A percentile compares a stretch with the other conserved stretches of the same genome.
These are phyloP conservation scores for Lordiphosa mommai DNA, from an alignment of 1,140 invertebrate species.

Conservation along the genomic window DNA sequence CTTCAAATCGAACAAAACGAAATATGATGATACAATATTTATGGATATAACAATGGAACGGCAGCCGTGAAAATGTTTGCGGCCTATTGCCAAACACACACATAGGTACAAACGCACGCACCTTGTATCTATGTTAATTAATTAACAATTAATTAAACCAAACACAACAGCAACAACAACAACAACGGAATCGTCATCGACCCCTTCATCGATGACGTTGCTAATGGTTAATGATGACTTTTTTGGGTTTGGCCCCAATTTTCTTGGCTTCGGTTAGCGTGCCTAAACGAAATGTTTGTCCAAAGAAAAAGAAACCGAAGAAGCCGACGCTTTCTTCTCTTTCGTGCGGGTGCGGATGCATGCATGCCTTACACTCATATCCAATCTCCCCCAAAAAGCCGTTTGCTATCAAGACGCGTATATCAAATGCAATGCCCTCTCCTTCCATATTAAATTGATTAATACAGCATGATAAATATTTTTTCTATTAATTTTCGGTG, in stretches of 20 bases:
- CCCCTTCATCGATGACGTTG: conserved; percentile 63
- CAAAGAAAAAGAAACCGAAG: conserved; percentile 21
- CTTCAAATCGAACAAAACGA: conserved; percentile 35
- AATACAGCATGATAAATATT: conserved; percentile 76
- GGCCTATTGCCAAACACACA: conserved; percentile 37
- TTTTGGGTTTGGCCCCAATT: conserved; percentile 68
- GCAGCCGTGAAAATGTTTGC: conserved; percentile 67
- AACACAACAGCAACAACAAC: conserved; percentile 30
- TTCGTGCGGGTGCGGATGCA: conserved; percentile 50
- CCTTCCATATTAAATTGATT: conserved; percentile 69
- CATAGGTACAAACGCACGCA: conserved; percentile 9
- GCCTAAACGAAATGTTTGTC: conserved; percentile 62
- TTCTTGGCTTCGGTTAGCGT: conserved; percentile 48
- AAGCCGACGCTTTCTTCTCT: conserved; percentile 40
- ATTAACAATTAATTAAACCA: conserved; percentile 76
- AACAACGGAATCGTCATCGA: conserved; percentile 28
- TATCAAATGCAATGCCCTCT: conserved; percentile 46
- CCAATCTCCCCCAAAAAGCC: background rate
- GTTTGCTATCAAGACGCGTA: conserved; percentile 6
- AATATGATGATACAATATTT: conserved; percentile 27
- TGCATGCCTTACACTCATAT: conserved; percentile 19
- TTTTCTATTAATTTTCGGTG: conserved; percentile 30
- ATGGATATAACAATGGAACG: conserved; percentile 42
- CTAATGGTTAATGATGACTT: conserved; percentile 76
- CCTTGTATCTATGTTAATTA: conserved; percentile 75